These are phyloP conservation scores for Perccottus glenii DNA, from an alignment of 2,113 vertebrate species.

Conservation along the genomic window DNA sequence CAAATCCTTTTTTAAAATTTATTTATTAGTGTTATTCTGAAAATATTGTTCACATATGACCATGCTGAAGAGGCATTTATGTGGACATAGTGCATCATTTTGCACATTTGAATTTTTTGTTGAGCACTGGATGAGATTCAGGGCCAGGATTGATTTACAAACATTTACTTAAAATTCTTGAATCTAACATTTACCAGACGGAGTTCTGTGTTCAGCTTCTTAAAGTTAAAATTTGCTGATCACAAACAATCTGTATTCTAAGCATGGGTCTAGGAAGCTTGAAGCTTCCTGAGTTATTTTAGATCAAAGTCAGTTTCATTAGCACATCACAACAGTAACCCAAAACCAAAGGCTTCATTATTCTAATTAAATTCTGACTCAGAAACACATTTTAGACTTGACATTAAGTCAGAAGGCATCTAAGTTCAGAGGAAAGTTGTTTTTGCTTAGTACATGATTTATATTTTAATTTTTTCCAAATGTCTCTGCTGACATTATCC, in stretches of 20 bases:
- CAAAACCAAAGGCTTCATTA: slow-evolving; percentile 54
- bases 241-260: slow-evolving; percentile 23
- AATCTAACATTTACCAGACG: too few relatives aligned
- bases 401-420: slow-evolving; percentile 25
- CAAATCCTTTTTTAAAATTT: too few relatives aligned
- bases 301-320: slow-evolving; percentile 70
- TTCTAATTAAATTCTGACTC: slow-evolving; percentile 61
- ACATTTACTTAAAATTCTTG: background rate
- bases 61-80: too few relatives aligned
- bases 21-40: too few relatives aligned
- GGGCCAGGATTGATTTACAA: background rate
- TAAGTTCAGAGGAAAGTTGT: slow-evolving; percentile 4
- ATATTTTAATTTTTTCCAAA: too few relatives aligned
- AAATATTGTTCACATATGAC: too few relatives aligned
- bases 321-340: slow-evolving; percentile 62
- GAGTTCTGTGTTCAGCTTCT: background rate
- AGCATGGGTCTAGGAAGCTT: slow-evolving; percentile 21
- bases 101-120: background rate
- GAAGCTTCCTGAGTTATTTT: slow-evolving; percentile 56
- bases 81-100: too few relatives aligned
- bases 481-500: background rate
- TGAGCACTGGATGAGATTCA: too few relatives aligned
- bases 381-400: slow-evolving; percentile 48
- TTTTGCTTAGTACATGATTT: background rate
- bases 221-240: slow-evolving; percentile 20